phyloP scores from a whole-genome alignment of 2,888 invertebrate species.

The Caradrina clavipalpis region DNA sequence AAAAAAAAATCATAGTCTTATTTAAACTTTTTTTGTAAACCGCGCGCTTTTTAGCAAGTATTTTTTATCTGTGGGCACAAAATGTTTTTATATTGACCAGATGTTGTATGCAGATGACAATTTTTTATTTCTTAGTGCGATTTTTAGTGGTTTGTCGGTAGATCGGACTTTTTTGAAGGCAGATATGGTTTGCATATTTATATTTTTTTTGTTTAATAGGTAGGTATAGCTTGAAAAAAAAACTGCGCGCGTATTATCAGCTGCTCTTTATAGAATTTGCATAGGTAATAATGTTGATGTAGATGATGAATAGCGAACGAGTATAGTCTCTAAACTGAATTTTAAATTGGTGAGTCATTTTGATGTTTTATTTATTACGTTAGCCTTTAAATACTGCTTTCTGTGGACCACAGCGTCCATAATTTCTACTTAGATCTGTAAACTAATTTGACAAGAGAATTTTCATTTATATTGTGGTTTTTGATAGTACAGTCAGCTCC shows the following conservation, averaged over 20 bases:
- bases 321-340: slow-evolving; percentile 20
- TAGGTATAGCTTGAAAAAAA: slow-evolving; percentile 63
- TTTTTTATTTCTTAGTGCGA: slow-evolving; percentile 84
- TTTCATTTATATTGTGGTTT: neutral
- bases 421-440: too few relatives aligned
- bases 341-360: slow-evolving; percentile 11
- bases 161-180: slow-evolving; percentile 83
- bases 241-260: slow-evolving; percentile 62
- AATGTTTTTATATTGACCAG: slow-evolving; percentile 85
- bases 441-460: too few relatives aligned
- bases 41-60: slow-evolving; percentile 83
- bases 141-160: slow-evolving; percentile 86
- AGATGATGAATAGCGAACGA: slow-evolving; percentile 33
- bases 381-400: neutral
- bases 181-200: slow-evolving; percentile 86
- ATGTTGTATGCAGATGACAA: slow-evolving; percentile 90
- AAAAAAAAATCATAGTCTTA: slow-evolving; percentile 76
- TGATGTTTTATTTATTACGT: slow-evolving; percentile 1
- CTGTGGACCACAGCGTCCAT: neutral
- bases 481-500: too few relatives aligned
- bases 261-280: slow-evolving; percentile 62
- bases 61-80: slow-evolving; percentile 80
- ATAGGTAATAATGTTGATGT: slow-evolving; percentile 52
- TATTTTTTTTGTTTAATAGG: slow-evolving; percentile 70
- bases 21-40: slow-evolving; percentile 73